Evolutionary conservation across 2,888 invertebrate genomes (phyloP).

Genomic region (Hydriomena furcata): DNA sequence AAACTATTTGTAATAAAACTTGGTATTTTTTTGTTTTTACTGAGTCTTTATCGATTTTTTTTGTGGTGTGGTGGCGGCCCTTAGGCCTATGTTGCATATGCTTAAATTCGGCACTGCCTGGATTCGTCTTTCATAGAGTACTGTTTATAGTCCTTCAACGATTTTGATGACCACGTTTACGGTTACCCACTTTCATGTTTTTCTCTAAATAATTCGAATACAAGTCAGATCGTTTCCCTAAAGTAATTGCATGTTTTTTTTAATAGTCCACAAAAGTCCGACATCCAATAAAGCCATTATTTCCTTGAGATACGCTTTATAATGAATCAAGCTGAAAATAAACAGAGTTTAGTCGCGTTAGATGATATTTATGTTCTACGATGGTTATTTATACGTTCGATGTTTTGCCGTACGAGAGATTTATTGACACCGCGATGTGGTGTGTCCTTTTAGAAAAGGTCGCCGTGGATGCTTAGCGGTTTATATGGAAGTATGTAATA

Average conservation of each 20-base stretch:
- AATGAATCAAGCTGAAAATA: constrained; percentile 29
- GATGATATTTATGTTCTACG: constrained; percentile 30
- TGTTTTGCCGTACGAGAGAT: constrained; percentile 35
- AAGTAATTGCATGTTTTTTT: not conserved
- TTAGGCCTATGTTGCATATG: too few relatives aligned
- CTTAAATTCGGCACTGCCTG: too few relatives aligned
- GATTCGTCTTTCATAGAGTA: too few relatives aligned
- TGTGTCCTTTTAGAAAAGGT: constrained; percentile 34
- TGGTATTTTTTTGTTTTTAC: too few relatives aligned
- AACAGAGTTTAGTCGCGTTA: constrained; percentile 22
- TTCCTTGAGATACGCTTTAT: constrained; percentile 16
- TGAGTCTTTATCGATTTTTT: too few relatives aligned
- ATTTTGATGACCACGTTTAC: too few relatives aligned
- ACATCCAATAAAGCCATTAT: constrained; percentile 18
- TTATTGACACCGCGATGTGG: constrained; percentile 28
- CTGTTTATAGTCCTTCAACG: too few relatives aligned
- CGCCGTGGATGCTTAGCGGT: constrained; percentile 23
- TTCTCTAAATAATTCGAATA: too few relatives aligned
- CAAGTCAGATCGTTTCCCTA: not conserved
- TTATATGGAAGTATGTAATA: constrained; percentile 4
- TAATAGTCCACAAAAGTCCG: constrained; percentile 6
- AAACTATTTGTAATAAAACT: too few relatives aligned
- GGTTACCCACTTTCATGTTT: too few relatives aligned
- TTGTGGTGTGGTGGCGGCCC: too few relatives aligned
- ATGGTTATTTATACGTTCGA: constrained; percentile 25